phyloP scores from a whole-genome alignment of 1,140 invertebrate genomes.

The Plodia interpunctella region DNA sequence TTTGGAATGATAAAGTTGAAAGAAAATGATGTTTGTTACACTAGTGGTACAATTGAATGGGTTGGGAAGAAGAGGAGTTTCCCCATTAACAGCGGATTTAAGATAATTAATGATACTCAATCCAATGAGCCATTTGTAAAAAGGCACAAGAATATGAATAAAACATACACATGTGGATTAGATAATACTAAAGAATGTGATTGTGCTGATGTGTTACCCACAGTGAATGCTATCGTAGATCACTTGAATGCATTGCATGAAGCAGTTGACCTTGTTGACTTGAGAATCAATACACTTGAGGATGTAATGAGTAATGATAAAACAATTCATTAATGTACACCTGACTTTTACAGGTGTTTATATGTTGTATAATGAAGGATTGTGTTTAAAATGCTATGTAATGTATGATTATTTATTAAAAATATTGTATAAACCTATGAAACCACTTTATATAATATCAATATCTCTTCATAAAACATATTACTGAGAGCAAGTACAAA shows the following conservation, averaged over 20 bases:
- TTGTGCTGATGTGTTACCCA: conserved; percentile 68
- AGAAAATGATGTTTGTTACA: conserved; percentile 66
- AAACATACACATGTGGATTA: conserved; percentile 23
- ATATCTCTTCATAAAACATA: no score
- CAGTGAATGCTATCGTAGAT: conserved; percentile 70
- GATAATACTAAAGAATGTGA: conserved; percentile 50
- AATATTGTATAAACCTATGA: conserved; percentile 12
- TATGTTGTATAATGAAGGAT: conserved; percentile 1
- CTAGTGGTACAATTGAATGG: conserved; percentile 68
- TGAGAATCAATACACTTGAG: conserved; percentile 66
- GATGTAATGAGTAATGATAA: conserved; percentile 38
- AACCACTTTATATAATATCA: no score
- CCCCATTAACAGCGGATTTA: conserved; percentile 66
- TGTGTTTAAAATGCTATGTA: conserved; percentile 4
- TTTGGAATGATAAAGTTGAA: conserved; percentile 67
- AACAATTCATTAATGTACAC: conserved; percentile 18
- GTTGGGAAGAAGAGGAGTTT: conserved; percentile 64
- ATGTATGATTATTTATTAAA: conserved; percentile 17
- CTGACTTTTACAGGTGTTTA: neutral
- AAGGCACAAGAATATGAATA: conserved; percentile 42
- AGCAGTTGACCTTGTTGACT: conserved; percentile 66
- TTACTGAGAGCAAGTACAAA: no score
- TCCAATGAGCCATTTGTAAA: conserved; percentile 36
- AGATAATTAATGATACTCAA: conserved; percentile 43
- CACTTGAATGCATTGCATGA: conserved; percentile 71